Conservation (phyloP, 2,888 invertebrate species). For the Apeira syringaria region DNA sequence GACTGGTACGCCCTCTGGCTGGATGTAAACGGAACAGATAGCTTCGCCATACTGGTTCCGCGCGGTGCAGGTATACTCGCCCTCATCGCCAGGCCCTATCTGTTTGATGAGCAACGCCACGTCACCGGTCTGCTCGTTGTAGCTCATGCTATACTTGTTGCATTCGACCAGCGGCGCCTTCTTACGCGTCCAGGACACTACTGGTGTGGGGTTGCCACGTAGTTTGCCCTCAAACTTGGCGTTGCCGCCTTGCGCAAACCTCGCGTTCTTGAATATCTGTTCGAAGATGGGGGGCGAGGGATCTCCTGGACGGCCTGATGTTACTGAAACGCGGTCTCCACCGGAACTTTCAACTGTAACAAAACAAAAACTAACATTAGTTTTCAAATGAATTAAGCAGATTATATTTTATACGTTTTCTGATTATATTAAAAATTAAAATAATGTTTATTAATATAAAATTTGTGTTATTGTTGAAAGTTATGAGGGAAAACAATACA, state of each 20-base stretch:
- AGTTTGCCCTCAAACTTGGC: conserved; percentile 96
- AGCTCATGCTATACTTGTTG: conserved; percentile 94
- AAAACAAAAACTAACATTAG: conserved; percentile 56
- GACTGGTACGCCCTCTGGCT: conserved; percentile 92
- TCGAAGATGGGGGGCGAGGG: conserved; percentile 97
- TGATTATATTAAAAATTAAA: no score
- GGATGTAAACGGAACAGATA: conserved; percentile 97
- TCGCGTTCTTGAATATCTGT: conserved; percentile 96
- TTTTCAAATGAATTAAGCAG: no score
- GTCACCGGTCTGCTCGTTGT: conserved; percentile 95
- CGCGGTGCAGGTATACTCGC: conserved; percentile 97
- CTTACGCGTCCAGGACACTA: conserved; percentile 95
- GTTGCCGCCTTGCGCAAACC: conserved; percentile 97
- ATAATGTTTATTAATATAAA: no score
- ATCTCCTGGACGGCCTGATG: conserved; percentile 85
- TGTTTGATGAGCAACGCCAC: conserved; percentile 96
- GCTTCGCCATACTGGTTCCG: conserved; percentile 98
- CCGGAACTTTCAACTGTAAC: conserved; percentile 85
- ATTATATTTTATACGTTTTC: no score
- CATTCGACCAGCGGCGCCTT: conserved; percentile 92
- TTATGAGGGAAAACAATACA: no score
- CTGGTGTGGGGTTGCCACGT: conserved; percentile 95
- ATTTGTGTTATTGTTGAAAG: no score
- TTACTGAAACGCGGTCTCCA: conserved; percentile 70
- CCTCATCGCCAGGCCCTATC: conserved; percentile 97